Conservation (phyloP, 2,888 invertebrate genomes). For the Tetanocera ferruginea region DNA sequence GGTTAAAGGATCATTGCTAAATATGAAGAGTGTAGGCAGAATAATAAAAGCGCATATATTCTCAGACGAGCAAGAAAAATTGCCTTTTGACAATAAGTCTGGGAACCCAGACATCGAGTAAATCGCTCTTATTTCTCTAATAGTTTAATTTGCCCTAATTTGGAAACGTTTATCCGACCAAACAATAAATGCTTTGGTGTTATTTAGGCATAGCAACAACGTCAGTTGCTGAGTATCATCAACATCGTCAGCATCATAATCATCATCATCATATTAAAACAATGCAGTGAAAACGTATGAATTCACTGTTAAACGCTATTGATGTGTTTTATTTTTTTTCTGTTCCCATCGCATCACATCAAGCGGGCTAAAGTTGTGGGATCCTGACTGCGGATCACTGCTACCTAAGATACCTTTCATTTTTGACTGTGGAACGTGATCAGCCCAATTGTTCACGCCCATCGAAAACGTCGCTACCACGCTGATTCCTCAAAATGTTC, state of each 20-base stretch:
- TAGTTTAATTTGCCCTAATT: slow-evolving; percentile 69
- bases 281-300: slow-evolving; percentile 32
- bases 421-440: slow-evolving; percentile 60
- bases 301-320: slow-evolving; percentile 25
- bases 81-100: neutral
- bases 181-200: slow-evolving; percentile 28
- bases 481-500: slow-evolving; percentile 32
- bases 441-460: slow-evolving; percentile 67
- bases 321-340: slow-evolving; percentile 1
- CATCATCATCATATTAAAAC: slow-evolving; percentile 7
- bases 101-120: slow-evolving; percentile 31
- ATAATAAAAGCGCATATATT: neutral
- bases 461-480: slow-evolving; percentile 59
- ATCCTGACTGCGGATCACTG: slow-evolving; percentile 51
- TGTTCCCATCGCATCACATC: slow-evolving; percentile 12
- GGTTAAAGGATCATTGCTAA: neutral
- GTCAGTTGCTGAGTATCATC: neutral
- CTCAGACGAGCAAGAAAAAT: neutral
- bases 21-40: neutral
- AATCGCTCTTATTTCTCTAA: slow-evolving; percentile 57
- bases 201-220: neutral
- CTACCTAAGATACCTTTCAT: slow-evolving; percentile 53
- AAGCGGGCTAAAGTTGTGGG: slow-evolving; percentile 47
- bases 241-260: neutral
- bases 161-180: slow-evolving; percentile 64